Evolutionary conservation across 2,888 invertebrate genomes (phyloP).

Genomic region (Drosophila demipolita): DNA sequence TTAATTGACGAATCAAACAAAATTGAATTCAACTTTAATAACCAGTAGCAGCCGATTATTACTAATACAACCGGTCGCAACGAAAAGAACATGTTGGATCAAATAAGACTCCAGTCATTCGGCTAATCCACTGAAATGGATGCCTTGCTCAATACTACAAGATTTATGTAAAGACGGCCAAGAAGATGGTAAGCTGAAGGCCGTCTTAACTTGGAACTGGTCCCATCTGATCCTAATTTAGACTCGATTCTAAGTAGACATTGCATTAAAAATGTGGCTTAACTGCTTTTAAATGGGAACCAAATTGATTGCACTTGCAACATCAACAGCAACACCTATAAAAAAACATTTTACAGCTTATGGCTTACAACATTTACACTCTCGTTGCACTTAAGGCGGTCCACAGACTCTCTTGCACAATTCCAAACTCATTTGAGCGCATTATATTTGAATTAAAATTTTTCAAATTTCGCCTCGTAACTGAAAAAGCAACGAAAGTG

Average conservation of each 20-base stretch:
- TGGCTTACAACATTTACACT: constrained; percentile 18
- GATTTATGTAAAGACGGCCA: constrained; percentile 20
- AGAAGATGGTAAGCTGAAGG: constrained; percentile 36
- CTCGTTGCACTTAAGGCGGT: constrained; percentile 29
- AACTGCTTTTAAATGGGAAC: constrained; percentile 36
- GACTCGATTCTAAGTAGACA: constrained; percentile 39
- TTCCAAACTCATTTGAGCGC: constrained; percentile 67
- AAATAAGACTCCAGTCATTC: constrained; percentile 26
- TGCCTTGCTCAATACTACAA: constrained; percentile 37
- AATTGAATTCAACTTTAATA: constrained; percentile 60
- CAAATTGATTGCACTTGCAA: constrained; percentile 44
- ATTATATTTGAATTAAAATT: constrained; percentile 76
- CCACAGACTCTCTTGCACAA: constrained; percentile 61
- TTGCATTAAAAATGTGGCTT: constrained; percentile 29
- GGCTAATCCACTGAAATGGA: constrained; percentile 37
- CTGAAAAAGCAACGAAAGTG: constrained; percentile 67
- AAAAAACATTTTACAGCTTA: constrained; percentile 16
- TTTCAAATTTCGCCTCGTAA: constrained; percentile 65
- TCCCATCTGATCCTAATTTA: constrained; percentile 40
- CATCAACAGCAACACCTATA: constrained; percentile 17
- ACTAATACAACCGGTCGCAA: constrained; percentile 40
- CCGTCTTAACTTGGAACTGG: constrained; percentile 34
- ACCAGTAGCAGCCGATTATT: constrained; percentile 49
- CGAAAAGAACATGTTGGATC: not conserved
- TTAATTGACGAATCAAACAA: constrained; percentile 48